phyloP scores from a whole-genome alignment of 92 coral and sea anemone species.

The Epizoanthus ramosus region DNA sequence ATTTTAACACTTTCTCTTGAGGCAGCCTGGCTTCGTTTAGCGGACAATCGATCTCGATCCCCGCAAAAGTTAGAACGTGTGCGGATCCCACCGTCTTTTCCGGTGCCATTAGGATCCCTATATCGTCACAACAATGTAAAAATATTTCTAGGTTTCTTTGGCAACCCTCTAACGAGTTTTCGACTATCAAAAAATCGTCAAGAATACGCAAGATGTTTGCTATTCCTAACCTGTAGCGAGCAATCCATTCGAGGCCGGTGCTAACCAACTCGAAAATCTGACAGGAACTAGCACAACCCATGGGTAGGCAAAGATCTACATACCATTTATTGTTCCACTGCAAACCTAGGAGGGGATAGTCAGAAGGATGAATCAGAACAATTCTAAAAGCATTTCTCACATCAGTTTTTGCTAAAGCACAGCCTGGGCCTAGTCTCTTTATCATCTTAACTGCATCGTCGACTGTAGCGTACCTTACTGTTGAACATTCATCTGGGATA shows the following conservation, averaged over 20 bases:
- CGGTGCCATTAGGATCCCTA: constrained; percentile 56
- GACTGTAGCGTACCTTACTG: constrained; percentile 57
- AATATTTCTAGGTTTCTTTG: constrained; percentile 38
- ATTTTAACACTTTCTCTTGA: constrained; percentile 48
- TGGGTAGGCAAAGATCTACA: constrained; percentile 49
- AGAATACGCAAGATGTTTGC: constrained; percentile 36
- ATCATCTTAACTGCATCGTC: constrained; percentile 56
- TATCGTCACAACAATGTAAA: constrained; percentile 23
- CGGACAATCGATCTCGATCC: constrained; percentile 49
- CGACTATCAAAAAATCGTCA: constrained; percentile 53
- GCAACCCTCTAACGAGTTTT: constrained; percentile 16
- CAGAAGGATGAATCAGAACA: constrained; percentile 52
- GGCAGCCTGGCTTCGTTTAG: constrained; percentile 34
- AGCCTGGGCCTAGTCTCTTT: constrained; percentile 45
- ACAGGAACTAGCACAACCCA: constrained; percentile 59
- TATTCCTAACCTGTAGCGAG: constrained; percentile 46
- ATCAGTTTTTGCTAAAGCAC: constrained; percentile 59
- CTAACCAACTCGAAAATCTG: constrained; percentile 49
- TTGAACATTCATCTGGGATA: constrained; percentile 37
- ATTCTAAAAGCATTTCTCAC: constrained; percentile 52
- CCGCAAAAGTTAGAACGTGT: constrained; percentile 38
- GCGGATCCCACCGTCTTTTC: constrained; percentile 56
- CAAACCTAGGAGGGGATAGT: constrained; percentile 49
- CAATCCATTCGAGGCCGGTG: constrained; percentile 56
- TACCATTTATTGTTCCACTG: constrained; percentile 45